These are phyloP conservation scores for Hipparchia sbordonii DNA, from an alignment of 2,888 invertebrate genomes.

Conservation along the genomic window DNA sequence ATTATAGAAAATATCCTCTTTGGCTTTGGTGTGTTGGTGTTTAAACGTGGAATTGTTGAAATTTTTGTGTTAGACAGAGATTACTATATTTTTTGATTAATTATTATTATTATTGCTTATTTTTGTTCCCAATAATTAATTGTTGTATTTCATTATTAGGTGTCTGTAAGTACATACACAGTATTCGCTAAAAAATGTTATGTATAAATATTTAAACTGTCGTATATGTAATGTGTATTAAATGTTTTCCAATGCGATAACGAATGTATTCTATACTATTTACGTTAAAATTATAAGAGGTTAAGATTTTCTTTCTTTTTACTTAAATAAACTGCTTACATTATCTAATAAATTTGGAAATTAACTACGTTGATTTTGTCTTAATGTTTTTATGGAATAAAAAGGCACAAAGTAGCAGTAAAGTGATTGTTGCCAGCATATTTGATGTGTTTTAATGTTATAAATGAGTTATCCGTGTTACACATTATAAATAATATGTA, in stretches of 20 bases:
- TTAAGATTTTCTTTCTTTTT: conserved; percentile 13
- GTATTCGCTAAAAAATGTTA: conserved; percentile 47
- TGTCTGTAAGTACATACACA: conserved; percentile 49
- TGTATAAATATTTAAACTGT: conserved; percentile 38
- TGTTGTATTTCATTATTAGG: conserved; percentile 64
- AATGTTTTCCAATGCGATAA: conserved; percentile 19
- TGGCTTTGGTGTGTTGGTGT: conserved; percentile 45
- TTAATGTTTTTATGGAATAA: conserved; percentile 22
- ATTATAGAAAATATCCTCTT: conserved; percentile 27
- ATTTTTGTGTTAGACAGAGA: conserved; percentile 70
- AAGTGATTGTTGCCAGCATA: conserved; percentile 19
- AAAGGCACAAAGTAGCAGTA: conserved; percentile 28
- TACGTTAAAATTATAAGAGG: conserved; percentile 16
- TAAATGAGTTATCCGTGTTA: conserved; percentile 16
- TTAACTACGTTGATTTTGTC: conserved; percentile 9
- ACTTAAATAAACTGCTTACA: neutral
- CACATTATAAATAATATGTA: conserved; percentile 1
- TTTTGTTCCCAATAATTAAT: conserved; percentile 56
- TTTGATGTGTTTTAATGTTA: conserved; percentile 18
- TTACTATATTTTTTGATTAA: conserved; percentile 80
- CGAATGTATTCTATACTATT: conserved; percentile 14
- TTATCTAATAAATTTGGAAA: neutral
- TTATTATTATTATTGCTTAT: conserved; percentile 56
- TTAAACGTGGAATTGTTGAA: conserved; percentile 72
- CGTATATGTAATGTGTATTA: conserved; percentile 30